Evolutionary conservation across 2,888 invertebrate genomes (phyloP).

Genomic region (Pocota personata): DNA sequence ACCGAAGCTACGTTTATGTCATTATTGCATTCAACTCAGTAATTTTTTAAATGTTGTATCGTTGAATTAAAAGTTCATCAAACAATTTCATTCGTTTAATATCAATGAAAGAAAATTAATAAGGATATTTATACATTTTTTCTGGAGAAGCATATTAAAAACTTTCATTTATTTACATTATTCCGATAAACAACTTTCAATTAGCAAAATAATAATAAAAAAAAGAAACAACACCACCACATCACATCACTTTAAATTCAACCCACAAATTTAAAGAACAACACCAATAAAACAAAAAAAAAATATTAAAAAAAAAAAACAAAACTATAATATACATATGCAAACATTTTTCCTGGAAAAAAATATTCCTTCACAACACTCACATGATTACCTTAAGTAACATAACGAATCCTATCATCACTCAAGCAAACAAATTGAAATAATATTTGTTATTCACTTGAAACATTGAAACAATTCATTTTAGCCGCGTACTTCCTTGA

Average conservation of each 20-base stretch:
- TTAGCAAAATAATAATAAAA: background rate
- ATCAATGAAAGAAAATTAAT: background rate
- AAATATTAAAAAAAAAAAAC: background rate
- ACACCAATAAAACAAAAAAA: background rate
- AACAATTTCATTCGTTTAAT: background rate
- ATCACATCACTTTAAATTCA: constrained; percentile 31
- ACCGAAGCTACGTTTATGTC: no score
- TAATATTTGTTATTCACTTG: constrained; percentile 17
- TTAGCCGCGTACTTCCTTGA: background rate
- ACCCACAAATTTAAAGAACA: background rate
- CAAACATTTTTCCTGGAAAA: background rate
- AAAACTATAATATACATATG: background rate
- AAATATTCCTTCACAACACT: background rate
- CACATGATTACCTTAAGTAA: background rate
- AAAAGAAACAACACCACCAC: constrained; percentile 45
- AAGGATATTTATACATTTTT: background rate
- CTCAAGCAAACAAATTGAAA: constrained; percentile 45
- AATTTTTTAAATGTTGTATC: background rate
- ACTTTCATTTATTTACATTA: background rate
- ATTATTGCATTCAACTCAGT: background rate
- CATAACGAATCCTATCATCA: constrained; percentile 12
- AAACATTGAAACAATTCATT: constrained; percentile 39
- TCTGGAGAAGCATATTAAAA: constrained; percentile 42
- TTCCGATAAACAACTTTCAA: constrained; percentile 29
- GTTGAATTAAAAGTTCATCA: background rate